phyloP scores from a whole-genome alignment of 2,888 invertebrate genomes.

The Graphium colonna region DNA sequence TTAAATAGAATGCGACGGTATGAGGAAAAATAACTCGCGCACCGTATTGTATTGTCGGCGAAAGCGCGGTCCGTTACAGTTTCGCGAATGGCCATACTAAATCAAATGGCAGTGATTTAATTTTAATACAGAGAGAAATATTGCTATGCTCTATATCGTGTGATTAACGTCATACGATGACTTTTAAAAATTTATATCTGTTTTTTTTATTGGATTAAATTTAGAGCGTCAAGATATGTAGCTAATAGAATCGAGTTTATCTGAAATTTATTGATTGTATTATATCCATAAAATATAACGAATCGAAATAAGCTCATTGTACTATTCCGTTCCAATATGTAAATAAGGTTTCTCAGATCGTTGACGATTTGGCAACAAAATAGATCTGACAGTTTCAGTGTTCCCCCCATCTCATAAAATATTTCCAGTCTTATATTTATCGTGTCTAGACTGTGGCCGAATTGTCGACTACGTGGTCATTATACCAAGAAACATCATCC shows the following conservation, averaged over 20 bases:
- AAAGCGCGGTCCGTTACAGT: neutral
- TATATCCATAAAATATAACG: neutral
- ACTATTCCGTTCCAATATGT: conserved; percentile 4
- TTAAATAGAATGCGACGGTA: neutral
- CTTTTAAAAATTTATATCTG: neutral
- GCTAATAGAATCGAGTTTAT: neutral
- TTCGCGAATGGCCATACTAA: conserved; percentile 1
- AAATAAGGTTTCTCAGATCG: conserved; percentile 16
- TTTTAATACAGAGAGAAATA: no score
- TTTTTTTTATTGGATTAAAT: no score
- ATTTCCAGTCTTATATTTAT: conserved; percentile 21
- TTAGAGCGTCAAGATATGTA: no score
- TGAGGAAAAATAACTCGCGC: no score
- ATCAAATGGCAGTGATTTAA: neutral
- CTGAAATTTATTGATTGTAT: neutral
- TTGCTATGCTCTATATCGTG: no score
- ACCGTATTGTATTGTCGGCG: neutral
- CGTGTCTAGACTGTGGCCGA: conserved; percentile 16
- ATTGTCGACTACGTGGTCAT: conserved; percentile 1
- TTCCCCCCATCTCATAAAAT: conserved; percentile 18
- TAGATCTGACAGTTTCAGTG: conserved; percentile 11
- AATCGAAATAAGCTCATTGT: conserved; percentile 11
- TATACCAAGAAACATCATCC: conserved; percentile 6
- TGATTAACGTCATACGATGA: no score
- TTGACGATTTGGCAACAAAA: conserved; percentile 21